These are phyloP conservation scores for Protaetia brevitarsis DNA, from an alignment of 1,140 invertebrate genomes.

Conservation along the genomic window DNA sequence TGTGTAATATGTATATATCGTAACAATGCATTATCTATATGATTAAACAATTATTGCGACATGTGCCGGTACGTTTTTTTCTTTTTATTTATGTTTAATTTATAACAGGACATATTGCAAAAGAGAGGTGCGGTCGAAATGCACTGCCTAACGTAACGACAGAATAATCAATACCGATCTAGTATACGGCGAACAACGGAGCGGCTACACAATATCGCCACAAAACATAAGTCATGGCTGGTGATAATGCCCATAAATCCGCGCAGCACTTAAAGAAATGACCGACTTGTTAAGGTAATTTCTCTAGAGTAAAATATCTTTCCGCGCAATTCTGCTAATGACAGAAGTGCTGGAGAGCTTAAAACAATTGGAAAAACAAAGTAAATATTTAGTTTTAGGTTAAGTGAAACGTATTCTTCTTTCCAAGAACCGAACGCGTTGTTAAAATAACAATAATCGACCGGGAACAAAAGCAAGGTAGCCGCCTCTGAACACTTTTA, in stretches of 20 bases:
- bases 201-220: background rate
- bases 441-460: too few relatives aligned
- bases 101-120: slow-evolving; percentile 23
- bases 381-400: too few relatives aligned
- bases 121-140: slow-evolving; percentile 21
- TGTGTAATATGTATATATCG: background rate
- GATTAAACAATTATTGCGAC: slow-evolving; percentile 20
- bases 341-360: too few relatives aligned
- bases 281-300: background rate
- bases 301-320: background rate
- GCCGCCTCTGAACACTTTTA: too few relatives aligned
- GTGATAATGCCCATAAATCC: background rate
- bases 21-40: slow-evolving; percentile 9
- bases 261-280: background rate
- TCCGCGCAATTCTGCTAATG: too few relatives aligned
- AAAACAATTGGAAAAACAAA: too few relatives aligned
- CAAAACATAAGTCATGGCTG: background rate
- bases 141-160: slow-evolving; percentile 7
- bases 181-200: background rate
- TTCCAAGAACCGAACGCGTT: too few relatives aligned
- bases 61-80: background rate
- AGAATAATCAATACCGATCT: slow-evolving; percentile 22
- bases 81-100: slow-evolving; percentile 22
- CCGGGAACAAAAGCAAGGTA: too few relatives aligned
- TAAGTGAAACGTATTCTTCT: too few relatives aligned